Conservation (phyloP, 2,113 vertebrate genomes). For the Caloenas nicobarica region DNA sequence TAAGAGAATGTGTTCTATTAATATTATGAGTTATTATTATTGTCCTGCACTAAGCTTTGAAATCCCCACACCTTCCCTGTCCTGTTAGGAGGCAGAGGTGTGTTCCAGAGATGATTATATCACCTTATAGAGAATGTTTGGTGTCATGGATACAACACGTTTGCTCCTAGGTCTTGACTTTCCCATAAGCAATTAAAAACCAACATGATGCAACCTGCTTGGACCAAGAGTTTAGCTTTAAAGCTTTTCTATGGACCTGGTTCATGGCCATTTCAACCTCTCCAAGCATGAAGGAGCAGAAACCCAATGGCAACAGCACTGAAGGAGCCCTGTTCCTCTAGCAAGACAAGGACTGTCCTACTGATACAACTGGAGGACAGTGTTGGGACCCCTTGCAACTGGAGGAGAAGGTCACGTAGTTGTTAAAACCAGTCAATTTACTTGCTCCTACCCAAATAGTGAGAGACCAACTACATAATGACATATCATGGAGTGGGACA, state of each 20-base stretch:
- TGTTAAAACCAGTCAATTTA: background rate
- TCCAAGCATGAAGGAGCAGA: background rate
- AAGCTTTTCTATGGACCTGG: background rate
- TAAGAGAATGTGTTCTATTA: background rate
- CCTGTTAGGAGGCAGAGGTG: background rate
- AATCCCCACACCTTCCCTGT: background rate
- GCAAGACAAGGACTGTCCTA: background rate
- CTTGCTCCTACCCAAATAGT: background rate
- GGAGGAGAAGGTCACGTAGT: background rate
- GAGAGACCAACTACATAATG: background rate
- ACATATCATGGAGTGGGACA: fast-evolving
- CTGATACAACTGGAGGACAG: background rate
- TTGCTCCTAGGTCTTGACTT: background rate
- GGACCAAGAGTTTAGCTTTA: background rate
- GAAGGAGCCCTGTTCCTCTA: background rate
- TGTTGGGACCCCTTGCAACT: background rate
- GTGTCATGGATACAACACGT: fast-evolving
- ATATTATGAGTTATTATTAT: background rate
- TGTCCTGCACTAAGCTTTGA: background rate
- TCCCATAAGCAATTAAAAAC: background rate
- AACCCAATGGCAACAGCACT: background rate
- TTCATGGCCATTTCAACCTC: background rate
- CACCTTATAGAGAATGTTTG: background rate
- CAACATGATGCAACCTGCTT: background rate
- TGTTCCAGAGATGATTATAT: background rate